Evolutionary conservation across 2,797 vertebrate species (phyloP).

Genomic region (Geotrypetes seraphini): DNA sequence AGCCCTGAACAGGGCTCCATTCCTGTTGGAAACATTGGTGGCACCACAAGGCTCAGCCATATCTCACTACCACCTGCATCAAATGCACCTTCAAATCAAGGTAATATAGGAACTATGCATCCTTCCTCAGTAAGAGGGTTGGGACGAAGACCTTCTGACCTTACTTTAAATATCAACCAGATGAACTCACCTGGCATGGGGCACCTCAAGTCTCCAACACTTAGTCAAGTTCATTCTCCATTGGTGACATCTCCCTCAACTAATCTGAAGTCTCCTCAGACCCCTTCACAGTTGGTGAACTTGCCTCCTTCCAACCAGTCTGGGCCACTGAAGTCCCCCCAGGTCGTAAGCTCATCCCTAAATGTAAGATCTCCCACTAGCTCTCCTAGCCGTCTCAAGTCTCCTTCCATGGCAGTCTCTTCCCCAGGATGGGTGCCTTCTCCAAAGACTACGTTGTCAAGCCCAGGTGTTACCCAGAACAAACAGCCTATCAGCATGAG

Average conservation of each 20-base stretch:
- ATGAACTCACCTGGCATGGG: slow-evolving; percentile 80
- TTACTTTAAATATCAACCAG: slow-evolving; percentile 74
- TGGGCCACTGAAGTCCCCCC: slow-evolving; percentile 73
- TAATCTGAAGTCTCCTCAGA: slow-evolving; percentile 86
- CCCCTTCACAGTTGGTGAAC: slow-evolving; percentile 63
- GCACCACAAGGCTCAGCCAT: slow-evolving; percentile 79
- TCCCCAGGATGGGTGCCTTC: slow-evolving; percentile 81
- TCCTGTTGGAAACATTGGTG: slow-evolving; percentile 48
- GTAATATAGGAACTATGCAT: slow-evolving; percentile 45
- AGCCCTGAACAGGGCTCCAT: slow-evolving; percentile 64
- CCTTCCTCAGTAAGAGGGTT: slow-evolving; percentile 58
- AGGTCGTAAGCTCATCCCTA: slow-evolving; percentile 77
- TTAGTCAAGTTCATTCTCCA: slow-evolving; percentile 81
- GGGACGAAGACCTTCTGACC: slow-evolving; percentile 73
- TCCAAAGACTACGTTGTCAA: slow-evolving; percentile 81
- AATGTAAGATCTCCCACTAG: slow-evolving; percentile 77
- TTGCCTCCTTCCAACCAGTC: slow-evolving; percentile 43
- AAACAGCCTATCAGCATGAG: slow-evolving; percentile 52
- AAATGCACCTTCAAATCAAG: slow-evolving; percentile 25
- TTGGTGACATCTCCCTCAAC: slow-evolving; percentile 80
- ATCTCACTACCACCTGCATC: slow-evolving; percentile 62
- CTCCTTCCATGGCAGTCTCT: slow-evolving; percentile 76
- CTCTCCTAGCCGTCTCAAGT: slow-evolving; percentile 83
- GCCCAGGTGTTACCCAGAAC: slow-evolving; percentile 69
- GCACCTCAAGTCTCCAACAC: slow-evolving; percentile 84